Percentiles rank a stretch among this genome's conserved stretches.
Conservation (phyloP, 2,888 invertebrate species). For the Escarpia spicata region DNA sequence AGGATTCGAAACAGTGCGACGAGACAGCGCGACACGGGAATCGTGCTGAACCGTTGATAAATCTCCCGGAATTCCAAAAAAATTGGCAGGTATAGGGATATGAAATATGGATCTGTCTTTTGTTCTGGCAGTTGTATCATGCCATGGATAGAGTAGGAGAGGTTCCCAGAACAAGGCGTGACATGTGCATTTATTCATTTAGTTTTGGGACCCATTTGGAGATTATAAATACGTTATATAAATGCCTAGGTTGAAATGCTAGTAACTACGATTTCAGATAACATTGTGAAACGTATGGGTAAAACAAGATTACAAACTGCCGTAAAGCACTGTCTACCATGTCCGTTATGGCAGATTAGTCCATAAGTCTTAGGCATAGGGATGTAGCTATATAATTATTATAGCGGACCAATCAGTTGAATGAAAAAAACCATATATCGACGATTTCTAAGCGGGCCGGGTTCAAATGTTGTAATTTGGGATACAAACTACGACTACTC, state of each 20-base stretch:
- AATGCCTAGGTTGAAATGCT: background rate
- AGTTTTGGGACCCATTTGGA: background rate
- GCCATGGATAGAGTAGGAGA: background rate
- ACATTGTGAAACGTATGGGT: background rate
- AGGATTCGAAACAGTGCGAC: too few relatives aligned
- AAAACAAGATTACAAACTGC: background rate
- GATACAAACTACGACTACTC: background rate
- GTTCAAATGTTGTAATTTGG: background rate
- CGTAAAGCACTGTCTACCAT: background rate
- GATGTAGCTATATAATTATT: too few relatives aligned
- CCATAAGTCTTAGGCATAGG: too few relatives aligned
- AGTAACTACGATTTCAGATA: background rate
- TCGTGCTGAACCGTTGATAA: too few relatives aligned
- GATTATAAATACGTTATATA: background rate
- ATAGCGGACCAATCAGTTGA: too few relatives aligned
- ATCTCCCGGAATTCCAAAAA: too few relatives aligned
- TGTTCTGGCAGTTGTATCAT: too few relatives aligned
- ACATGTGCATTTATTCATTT: background rate
- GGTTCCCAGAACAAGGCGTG: background rate
- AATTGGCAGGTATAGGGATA: too few relatives aligned
- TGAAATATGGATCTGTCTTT: too few relatives aligned
- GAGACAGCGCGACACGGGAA: too few relatives aligned
- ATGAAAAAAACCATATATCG: too few relatives aligned
- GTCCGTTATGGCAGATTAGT: too few relatives aligned
- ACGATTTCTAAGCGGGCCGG: background rate